Conservation (phyloP, 2,888 invertebrate genomes). For the Bellardia bayeri region DNA sequence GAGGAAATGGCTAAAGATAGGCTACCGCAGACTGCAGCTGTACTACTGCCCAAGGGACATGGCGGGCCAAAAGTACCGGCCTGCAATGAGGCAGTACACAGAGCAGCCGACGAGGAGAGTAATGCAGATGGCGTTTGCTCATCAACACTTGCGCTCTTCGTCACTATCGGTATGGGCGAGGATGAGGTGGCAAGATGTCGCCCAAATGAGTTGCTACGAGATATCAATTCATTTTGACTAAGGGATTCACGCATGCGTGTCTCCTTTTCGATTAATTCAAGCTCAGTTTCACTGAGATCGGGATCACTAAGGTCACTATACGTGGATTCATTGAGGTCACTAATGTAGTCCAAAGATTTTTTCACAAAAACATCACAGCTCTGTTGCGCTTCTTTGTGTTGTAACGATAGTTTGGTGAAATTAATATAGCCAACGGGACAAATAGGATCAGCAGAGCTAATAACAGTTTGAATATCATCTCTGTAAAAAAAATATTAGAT, state of each 20-base stretch:
- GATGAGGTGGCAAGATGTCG: slow-evolving; percentile 81
- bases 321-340: slow-evolving; percentile 87
- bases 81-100: slow-evolving; percentile 75
- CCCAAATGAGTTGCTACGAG: slow-evolving; percentile 84
- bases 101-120: slow-evolving; percentile 75
- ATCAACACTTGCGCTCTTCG: slow-evolving; percentile 84
- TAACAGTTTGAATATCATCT: slow-evolving; percentile 93
- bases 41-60: slow-evolving; percentile 79
- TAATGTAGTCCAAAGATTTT: slow-evolving; percentile 87
- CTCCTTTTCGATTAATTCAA: slow-evolving; percentile 86
- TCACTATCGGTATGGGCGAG: slow-evolving; percentile 84
- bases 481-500: slow-evolving; percentile 85
- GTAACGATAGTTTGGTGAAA: slow-evolving; percentile 92
- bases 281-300: slow-evolving; percentile 87
- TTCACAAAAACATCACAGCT: slow-evolving; percentile 85
- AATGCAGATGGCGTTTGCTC: slow-evolving; percentile 80
- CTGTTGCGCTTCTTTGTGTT: slow-evolving; percentile 85
- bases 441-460: slow-evolving; percentile 96
- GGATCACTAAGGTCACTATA: slow-evolving; percentile 88
- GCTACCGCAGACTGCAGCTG: slow-evolving; percentile 82
- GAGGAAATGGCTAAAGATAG: slow-evolving; percentile 82
- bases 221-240: slow-evolving; percentile 83
- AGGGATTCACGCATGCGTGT: slow-evolving; percentile 83
- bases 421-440: slow-evolving; percentile 98
- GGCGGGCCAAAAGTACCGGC: slow-evolving; percentile 76